These are phyloP conservation scores for Protobothrops flavoviridis DNA, from an alignment of 2,113 vertebrate genomes.

Conservation along the genomic window DNA sequence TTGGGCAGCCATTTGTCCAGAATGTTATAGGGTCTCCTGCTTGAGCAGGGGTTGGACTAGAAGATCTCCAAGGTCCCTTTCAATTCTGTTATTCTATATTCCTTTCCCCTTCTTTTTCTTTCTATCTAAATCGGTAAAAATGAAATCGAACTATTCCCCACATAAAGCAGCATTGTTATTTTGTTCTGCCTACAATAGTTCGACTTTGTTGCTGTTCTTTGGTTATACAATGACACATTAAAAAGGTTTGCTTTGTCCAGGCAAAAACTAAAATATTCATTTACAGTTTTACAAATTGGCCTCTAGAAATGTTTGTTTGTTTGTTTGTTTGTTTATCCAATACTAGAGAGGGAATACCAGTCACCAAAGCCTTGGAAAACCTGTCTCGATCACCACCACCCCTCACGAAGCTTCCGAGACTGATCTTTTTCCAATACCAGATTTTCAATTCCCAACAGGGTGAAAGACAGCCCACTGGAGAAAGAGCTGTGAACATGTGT, in stretches of 20 bases:
- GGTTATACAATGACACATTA: neutral
- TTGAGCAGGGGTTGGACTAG: neutral
- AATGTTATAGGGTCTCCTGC: neutral
- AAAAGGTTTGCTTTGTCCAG: neutral
- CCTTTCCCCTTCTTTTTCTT: neutral
- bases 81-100: neutral
- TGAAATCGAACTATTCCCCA: neutral
- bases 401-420: neutral
- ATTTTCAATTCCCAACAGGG: neutral
- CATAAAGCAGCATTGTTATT: neutral
- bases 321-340: neutral
- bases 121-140: neutral
- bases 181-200: neutral
- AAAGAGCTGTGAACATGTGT: neutral
- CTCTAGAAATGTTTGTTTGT: neutral
- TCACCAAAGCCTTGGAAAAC: neutral
- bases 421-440: neutral
- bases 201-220: neutral
- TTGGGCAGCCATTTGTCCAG: neutral
- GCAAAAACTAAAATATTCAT: neutral
- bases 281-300: neutral
- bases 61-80: neutral
- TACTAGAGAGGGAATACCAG: neutral
- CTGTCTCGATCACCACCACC: neutral
- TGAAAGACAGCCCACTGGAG: neutral